phyloP scores from a whole-genome alignment of 2,113 vertebrate species.

The Neodontobutis hainanensis region DNA sequence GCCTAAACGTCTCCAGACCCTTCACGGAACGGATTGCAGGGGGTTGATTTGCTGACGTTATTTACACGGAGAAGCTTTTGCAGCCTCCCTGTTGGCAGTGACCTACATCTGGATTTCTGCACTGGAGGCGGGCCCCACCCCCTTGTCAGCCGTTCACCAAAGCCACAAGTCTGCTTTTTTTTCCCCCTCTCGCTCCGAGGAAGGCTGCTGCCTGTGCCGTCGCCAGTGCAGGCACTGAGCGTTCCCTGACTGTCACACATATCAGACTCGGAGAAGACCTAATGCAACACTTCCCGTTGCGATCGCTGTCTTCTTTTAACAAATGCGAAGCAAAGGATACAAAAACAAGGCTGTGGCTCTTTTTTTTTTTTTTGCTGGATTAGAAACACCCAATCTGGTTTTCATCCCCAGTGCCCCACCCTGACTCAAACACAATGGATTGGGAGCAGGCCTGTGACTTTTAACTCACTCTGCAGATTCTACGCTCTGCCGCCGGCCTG shows the following conservation, averaged over 20 bases:
- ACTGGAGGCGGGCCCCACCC: constrained; percentile 61
- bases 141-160: constrained; percentile 45
- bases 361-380: constrained; percentile 29
- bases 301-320: constrained; percentile 22
- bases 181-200: constrained; percentile 24
- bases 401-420: constrained; percentile 71
- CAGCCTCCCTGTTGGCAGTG: constrained; percentile 74
- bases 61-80: constrained; percentile 76
- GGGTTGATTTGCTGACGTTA: constrained; percentile 76
- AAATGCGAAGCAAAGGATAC: constrained; percentile 34
- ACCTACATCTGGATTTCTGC: constrained; percentile 84
- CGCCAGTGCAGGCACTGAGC: constrained; percentile 32
- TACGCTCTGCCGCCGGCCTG: constrained; percentile 71
- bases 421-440: constrained; percentile 73
- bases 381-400: constrained; percentile 69
- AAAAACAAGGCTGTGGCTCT: constrained; percentile 31
- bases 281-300: constrained; percentile 53
- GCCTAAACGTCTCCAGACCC: constrained; percentile 80
- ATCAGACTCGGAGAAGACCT: constrained; percentile 33
- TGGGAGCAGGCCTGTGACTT: constrained; percentile 74
- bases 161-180: constrained; percentile 56
- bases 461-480: constrained; percentile 77
- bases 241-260: constrained; percentile 50
- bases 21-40: constrained; percentile 68
- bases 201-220: constrained; percentile 12